Evolutionary conservation across 2,888 invertebrate genomes (phyloP), one percentile per base, ranked within the genome.

Genomic region (Muscina levida): DNA sequence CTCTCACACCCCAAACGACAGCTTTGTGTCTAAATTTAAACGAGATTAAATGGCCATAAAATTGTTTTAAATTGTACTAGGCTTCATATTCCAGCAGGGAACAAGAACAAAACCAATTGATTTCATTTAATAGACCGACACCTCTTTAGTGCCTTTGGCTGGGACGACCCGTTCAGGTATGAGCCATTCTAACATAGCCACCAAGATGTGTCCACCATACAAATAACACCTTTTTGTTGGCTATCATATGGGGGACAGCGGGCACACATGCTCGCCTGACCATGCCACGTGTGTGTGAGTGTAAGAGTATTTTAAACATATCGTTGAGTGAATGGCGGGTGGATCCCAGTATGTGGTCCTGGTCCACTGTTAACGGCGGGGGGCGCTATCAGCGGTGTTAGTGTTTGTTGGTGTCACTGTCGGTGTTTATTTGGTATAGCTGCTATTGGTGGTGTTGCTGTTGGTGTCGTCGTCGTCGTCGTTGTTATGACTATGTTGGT

Each of bases 81-180:
- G 53, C 31, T 3, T 15, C 11, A 51, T 13, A 19, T 48, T 51
- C 19, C 4, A 8, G 31, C 56, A 53, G 0, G n/a, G 13, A 17
- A 44, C 2, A n/a, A n/a, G 31, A 37, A 62, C 37, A 72, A 6
- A 31, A 72, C n/a, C n/a, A 19, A 56, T 8, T 1, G 17, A 42
- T 72, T 24, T 68, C 57, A 80, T 77, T 76, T 59, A 76, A 79
- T 57, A 79, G 53, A 11, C 1, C 31, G 59, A 57, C 72, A 72
- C 68, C 65, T 65, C 53, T 72, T 72, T 76, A 72, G 42, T n/a
- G 46, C 22, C 10, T 1, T 19, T 53, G 53, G n/a, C n/a, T 48
- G n/a, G n/a, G 6, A 8, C 17, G 17, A 48, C 15, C 6, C 1
- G 53, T 44, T 4, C 11, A 17, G 22, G 53, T 53, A n/a, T 22